Evolutionary conservation across 2,113 vertebrate genomes (phyloP).

Genomic region (Otus sunia): DNA sequence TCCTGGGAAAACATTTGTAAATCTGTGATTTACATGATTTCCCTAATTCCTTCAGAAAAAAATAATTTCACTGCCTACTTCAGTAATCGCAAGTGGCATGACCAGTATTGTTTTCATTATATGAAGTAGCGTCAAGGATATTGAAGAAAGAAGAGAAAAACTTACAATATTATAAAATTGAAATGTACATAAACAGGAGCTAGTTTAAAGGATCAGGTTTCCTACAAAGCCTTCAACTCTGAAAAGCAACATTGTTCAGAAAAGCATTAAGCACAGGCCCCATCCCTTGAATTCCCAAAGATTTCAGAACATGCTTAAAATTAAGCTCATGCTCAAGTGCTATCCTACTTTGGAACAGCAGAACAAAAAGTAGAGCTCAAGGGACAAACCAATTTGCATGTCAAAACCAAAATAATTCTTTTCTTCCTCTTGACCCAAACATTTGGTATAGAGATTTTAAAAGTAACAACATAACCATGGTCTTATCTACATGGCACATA

Average conservation of each 20-base stretch:
- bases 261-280: background rate
- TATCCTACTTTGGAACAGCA: background rate
- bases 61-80: background rate
- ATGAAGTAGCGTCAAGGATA: background rate
- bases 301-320: background rate
- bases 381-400: background rate
- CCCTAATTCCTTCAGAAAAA: background rate
- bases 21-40: background rate
- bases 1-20: constrained; percentile 5
- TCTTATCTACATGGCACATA: background rate
- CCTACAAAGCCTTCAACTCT: constrained; percentile 3
- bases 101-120: constrained; percentile 11
- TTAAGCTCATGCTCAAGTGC: background rate
- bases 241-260: constrained; percentile 39
- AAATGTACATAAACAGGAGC: constrained; percentile 47
- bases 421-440: background rate
- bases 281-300: background rate
- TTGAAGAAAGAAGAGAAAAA: constrained; percentile 22
- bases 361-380: background rate
- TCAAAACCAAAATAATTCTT: background rate
- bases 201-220: constrained; percentile 30
- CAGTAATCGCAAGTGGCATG: constrained; percentile 30
- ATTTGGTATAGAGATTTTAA: background rate
- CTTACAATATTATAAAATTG: constrained; percentile 7
- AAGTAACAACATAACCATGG: background rate